Evolutionary conservation across 2,888 invertebrate genomes (phyloP).

Genomic region (Hypselothyrea guttata): DNA sequence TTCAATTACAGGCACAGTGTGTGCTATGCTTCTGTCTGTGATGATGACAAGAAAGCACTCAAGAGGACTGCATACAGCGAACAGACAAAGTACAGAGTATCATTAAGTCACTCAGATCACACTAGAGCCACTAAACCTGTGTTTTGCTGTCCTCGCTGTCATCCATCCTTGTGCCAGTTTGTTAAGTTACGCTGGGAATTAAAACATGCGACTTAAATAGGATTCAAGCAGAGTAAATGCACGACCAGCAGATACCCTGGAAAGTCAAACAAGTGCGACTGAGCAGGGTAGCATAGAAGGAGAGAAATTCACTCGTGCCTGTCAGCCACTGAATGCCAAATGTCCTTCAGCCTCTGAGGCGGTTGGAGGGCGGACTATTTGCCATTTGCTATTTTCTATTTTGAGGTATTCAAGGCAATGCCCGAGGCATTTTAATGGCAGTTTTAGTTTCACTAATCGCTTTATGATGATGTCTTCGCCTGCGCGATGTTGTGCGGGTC

Average conservation of each 20-base stretch:
- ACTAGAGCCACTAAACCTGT: constrained; percentile 3
- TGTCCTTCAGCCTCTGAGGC: constrained; percentile 31
- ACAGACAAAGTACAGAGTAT: no score
- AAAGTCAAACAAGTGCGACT: background rate
- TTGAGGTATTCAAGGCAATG: constrained; percentile 21
- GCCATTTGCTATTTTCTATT: no score
- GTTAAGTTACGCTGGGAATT: constrained; percentile 39
- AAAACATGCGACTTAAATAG: constrained; percentile 36
- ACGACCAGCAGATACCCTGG: constrained; percentile 24
- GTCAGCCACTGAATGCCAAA: constrained; percentile 15
- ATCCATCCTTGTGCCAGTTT: constrained; percentile 47
- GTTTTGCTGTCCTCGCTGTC: constrained; percentile 21
- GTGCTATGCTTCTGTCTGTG: constrained; percentile 4
- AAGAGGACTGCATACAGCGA: no score
- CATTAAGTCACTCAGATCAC: no score
- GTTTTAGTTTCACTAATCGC: constrained; percentile 72
- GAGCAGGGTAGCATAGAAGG: constrained; percentile 20
- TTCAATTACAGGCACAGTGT: no score
- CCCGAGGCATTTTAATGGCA: constrained; percentile 67
- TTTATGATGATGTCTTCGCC: constrained; percentile 69
- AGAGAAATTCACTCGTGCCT: constrained; percentile 38
- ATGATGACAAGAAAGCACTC: background rate
- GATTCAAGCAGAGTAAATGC: background rate
- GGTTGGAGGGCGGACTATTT: background rate
- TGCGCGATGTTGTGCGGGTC: no score